phyloP scores from a whole-genome alignment of 2,888 invertebrate species.

The Xestia sexstrigata region DNA sequence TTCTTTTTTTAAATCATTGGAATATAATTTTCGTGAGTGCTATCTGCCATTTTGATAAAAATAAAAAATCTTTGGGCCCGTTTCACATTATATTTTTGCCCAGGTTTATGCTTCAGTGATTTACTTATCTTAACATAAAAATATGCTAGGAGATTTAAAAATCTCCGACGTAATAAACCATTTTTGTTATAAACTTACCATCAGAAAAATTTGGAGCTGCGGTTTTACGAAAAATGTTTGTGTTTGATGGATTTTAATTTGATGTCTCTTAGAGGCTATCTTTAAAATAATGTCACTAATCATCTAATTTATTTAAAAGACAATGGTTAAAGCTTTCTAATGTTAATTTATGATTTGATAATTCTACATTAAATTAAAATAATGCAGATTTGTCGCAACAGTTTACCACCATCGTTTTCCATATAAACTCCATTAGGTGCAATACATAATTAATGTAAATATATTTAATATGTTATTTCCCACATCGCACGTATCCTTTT shows the following conservation, averaged over 20 bases:
- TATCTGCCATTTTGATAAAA: slow-evolving; percentile 41
- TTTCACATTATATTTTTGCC: slow-evolving; percentile 28
- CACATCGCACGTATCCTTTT: slow-evolving; percentile 10
- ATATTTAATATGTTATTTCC: too few relatives aligned
- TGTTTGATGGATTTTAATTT: neutral
- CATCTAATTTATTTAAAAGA: neutral
- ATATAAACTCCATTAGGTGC: neutral
- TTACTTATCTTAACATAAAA: slow-evolving; percentile 8
- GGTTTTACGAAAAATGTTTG: neutral
- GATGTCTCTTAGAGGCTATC: neutral
- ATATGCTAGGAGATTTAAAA: neutral
- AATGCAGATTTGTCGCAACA: neutral
- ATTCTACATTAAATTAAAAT: neutral
- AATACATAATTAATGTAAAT: too few relatives aligned
- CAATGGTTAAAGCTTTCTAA: neutral
- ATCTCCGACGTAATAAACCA: neutral
- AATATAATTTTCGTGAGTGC: slow-evolving; percentile 52
- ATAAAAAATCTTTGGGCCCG: slow-evolving; percentile 28
- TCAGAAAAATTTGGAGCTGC: neutral
- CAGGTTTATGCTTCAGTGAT: slow-evolving; percentile 15
- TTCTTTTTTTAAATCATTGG: slow-evolving; percentile 44
- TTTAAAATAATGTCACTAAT: neutral
- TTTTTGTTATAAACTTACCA: neutral
- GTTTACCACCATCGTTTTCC: neutral
- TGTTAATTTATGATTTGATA: neutral